Percentiles rank a stretch among this genome's conserved stretches.
These are phyloP conservation scores for Diloba caeruleocephala DNA, from an alignment of 2,888 invertebrate species.

Conservation along the genomic window DNA sequence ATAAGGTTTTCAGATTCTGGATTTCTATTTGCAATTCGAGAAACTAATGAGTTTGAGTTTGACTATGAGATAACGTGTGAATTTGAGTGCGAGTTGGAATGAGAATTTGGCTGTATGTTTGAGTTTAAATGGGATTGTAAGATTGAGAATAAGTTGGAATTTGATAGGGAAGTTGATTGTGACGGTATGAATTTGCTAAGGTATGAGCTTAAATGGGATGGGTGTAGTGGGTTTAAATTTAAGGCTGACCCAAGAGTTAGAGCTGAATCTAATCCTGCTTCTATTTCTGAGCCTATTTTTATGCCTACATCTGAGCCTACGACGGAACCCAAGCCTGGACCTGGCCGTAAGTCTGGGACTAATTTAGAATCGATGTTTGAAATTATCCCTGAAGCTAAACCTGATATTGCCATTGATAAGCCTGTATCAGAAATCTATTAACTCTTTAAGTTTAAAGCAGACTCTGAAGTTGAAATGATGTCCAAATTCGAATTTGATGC, in stretches of 20 bases:
- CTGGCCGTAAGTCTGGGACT: neutral
- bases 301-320: neutral
- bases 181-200: constrained; percentile 4
- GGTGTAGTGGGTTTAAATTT: neutral
- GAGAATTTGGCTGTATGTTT: constrained; percentile 8
- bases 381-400: neutral
- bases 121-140: constrained; percentile 1
- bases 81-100: constrained; percentile 1
- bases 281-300: neutral
- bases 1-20: constrained; percentile 3
- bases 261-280: constrained; percentile 1
- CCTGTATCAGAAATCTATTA: constrained; percentile 1
- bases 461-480: neutral
- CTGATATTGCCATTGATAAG: neutral
- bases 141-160: constrained; percentile 6
- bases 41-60: neutral
- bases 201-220: constrained; percentile 1
- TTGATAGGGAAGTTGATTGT: neutral
- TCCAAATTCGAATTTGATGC: neutral
- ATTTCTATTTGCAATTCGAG: neutral
- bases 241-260: neutral
- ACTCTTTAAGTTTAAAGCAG: constrained; percentile 5
- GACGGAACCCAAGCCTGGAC: neutral
- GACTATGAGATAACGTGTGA: neutral
- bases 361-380: neutral